phyloP scores from a whole-genome alignment of 2,888 invertebrate species.

The Caenorhabditis uteleia region DNA sequence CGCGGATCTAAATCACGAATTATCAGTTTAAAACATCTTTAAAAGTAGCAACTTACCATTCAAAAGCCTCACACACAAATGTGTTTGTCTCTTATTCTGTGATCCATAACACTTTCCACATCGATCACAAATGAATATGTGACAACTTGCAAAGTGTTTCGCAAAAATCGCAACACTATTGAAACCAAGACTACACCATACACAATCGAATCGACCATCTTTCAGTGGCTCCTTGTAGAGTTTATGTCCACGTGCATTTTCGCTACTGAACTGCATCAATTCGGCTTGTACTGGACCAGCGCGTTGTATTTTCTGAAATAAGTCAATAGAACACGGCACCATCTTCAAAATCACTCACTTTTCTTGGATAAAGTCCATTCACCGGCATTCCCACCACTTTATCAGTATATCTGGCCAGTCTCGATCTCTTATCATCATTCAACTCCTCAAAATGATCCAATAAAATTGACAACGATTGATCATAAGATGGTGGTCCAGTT shows the following conservation, averaged over 20 bases:
- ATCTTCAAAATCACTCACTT: background rate
- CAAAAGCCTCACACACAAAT: conserved; percentile 1
- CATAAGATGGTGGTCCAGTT: background rate
- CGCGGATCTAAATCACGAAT: background rate
- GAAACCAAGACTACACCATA: conserved; percentile 2
- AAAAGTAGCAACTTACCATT: too few relatives aligned
- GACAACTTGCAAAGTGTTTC: conserved; percentile 6
- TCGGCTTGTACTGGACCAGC: too few relatives aligned
- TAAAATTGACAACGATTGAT: background rate
- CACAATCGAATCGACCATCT: conserved; percentile 2
- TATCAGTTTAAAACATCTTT: too few relatives aligned
- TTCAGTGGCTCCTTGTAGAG: background rate
- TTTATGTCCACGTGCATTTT: background rate
- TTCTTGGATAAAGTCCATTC: conserved; percentile 5
- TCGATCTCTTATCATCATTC: conserved; percentile 3
- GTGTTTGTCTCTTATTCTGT: background rate
- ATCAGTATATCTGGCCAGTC: conserved; percentile 20
- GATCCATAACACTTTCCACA: conserved; percentile 12
- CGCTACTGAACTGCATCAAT: too few relatives aligned
- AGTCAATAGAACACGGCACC: background rate
- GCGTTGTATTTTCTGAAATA: too few relatives aligned
- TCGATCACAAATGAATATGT: conserved; percentile 1
- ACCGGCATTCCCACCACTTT: conserved; percentile 17
- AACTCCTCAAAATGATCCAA: background rate
- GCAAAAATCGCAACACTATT: background rate